phyloP scores from a whole-genome alignment of 2,888 invertebrate genomes.

The Drosophila heteroneura region DNA sequence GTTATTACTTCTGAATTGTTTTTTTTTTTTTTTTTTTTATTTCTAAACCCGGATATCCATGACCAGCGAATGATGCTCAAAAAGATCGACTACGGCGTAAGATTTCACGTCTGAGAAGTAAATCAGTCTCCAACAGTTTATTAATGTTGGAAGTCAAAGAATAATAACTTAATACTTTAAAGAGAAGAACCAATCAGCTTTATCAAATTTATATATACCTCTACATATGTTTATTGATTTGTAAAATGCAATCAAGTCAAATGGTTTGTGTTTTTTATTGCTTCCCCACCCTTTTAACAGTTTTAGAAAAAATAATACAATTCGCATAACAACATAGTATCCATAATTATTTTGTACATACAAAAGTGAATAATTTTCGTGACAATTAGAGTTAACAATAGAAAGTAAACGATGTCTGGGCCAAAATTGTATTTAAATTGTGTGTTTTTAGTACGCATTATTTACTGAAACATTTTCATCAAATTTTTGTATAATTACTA shows the following conservation, averaged over 20 bases:
- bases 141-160: not conserved
- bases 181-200: not conserved
- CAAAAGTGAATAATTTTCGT: constrained; percentile 42
- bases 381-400: constrained; percentile 29
- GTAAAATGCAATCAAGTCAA: constrained; percentile 36
- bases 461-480: constrained; percentile 27
- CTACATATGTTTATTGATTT: constrained; percentile 26
- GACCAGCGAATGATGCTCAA: not conserved
- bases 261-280: constrained; percentile 47
- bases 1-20: constrained; percentile 1
- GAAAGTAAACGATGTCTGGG: constrained; percentile 26
- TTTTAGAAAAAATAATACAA: constrained; percentile 53
- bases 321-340: constrained; percentile 49
- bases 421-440: constrained; percentile 15
- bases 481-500: constrained; percentile 28
- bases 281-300: constrained; percentile 57
- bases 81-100: not conserved
- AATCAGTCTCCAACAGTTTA: not conserved
- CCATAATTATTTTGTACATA: constrained; percentile 54
- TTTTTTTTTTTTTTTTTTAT: not conserved
- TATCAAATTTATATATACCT: constrained; percentile 3
- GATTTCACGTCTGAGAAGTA: not conserved
- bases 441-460: constrained; percentile 28
- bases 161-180: not conserved
- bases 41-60: not conserved